These are phyloP conservation scores for rabbit (Oryctolagus cuniculus) DNA, from an alignment of 2,113 vertebrate species.

Conservation along the genomic window DNA sequence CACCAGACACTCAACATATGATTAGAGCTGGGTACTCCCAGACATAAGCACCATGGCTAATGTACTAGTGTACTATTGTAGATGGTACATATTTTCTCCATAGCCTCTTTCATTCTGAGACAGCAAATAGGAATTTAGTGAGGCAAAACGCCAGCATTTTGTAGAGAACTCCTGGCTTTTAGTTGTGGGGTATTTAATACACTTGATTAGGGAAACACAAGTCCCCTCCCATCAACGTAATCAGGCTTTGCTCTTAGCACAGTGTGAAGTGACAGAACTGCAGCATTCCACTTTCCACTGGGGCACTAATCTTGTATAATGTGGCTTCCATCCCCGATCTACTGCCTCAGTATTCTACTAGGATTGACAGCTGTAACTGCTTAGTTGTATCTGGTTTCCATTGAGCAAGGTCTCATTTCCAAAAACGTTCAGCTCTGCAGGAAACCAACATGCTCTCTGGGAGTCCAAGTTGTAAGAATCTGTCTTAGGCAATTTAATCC, in stretches of 20 bases:
- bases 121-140: not conserved
- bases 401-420: not conserved
- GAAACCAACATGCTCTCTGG: not conserved
- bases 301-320: not conserved
- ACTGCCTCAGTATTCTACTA: not conserved
- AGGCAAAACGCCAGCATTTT: not conserved
- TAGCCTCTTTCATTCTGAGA: not conserved
- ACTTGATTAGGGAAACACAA: not conserved
- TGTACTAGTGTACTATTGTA: no score
- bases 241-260: not conserved
- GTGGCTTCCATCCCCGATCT: no score
- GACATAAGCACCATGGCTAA: not conserved
- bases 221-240: rapidly evolving
- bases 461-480: not conserved
- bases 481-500: not conserved
- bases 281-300: not conserved
- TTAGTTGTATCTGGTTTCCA: not conserved
- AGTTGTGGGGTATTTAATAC: not conserved
- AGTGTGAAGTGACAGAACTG: rapidly evolving
- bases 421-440: not conserved
- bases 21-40: not conserved
- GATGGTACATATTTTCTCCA: rapidly evolving
- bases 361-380: not conserved
- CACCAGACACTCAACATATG: not conserved
- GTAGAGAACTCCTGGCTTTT: not conserved